Percentiles rank a stretch among this genome's conserved stretches.
Conservation (phyloP, 2,888 invertebrate species). For the Thelaira solivaga region DNA sequence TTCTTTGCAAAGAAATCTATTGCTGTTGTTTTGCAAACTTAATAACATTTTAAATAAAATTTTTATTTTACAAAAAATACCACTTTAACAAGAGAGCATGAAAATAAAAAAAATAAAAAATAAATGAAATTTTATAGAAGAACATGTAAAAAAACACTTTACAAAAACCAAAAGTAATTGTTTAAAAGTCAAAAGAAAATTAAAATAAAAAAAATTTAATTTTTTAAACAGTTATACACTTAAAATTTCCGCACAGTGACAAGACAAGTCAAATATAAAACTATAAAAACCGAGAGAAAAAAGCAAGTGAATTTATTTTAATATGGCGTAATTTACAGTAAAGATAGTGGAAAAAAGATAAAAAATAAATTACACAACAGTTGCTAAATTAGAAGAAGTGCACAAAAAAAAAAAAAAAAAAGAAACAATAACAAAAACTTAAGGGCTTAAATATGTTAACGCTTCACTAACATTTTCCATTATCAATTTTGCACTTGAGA, state of each 20-base stretch:
- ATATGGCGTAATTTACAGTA: too few relatives aligned
- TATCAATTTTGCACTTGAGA: constrained; percentile 11
- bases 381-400: background rate
- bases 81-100: constrained; percentile 27
- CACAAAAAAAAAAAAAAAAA: background rate
- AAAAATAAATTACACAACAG: constrained; percentile 30
- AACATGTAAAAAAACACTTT: too few relatives aligned
- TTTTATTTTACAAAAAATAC: constrained; percentile 45
- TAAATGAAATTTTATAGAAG: constrained; percentile 21
- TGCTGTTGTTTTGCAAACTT: constrained; percentile 42
- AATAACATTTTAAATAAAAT: constrained; percentile 47
- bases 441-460: constrained; percentile 52
- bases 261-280: too few relatives aligned
- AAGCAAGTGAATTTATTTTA: too few relatives aligned
- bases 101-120: background rate
- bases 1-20: background rate
- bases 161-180: too few relatives aligned
- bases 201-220: too few relatives aligned
- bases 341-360: too few relatives aligned
- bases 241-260: too few relatives aligned
- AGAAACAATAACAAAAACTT: constrained; percentile 7
- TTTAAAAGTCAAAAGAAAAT: too few relatives aligned
- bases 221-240: too few relatives aligned
- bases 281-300: too few relatives aligned
- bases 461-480: constrained; percentile 36